Evolutionary conservation across 2,797 vertebrate species (phyloP), one percentile per base, ranked within the genome.

Genomic region (Sebastes hubbsi): DNA sequence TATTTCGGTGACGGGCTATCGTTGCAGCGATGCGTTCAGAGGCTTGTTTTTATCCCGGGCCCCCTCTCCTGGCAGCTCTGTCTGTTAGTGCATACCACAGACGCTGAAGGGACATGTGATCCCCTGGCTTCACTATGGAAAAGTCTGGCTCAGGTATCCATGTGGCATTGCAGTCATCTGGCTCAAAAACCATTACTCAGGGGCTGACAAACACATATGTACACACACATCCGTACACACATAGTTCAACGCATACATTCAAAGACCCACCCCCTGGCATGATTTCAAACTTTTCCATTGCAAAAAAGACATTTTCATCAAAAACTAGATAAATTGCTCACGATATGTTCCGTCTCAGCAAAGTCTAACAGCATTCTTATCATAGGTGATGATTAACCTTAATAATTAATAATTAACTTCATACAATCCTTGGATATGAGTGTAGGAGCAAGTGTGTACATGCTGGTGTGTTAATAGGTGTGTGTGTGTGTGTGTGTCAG

Each of bases 141-240:
- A 91, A 76, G 82, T 87, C 72, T 61, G 90, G 89, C 90, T 94
- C 91, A 89, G 82, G 88, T 94, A 71, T 91, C 91, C 73, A 75
- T 86, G 77, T 74, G 83, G 87, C 78, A 88, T 89, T 82, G 67
- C 85, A 89, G 84, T 93, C 77, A 92, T 90, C 82, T 80, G 85
- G 72, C 76, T 27, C 61, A 81, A 92, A 92, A 93, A 92, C 77
- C 88, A 92, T 92, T 90, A 92, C 88, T 90, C 89, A 88, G 36
- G 24, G 49, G 36, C 66, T 85, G 84, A 87, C 92, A 91, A 84
- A 84, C 10, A 8, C 80, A 71, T 34, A 67, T 65, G 77, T 67
- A 79, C 64, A 58, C 60, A 74, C 64, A 75, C 60, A 72, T 52
- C 42, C 8, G 1, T 34, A 36, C 38, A 64, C 34, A 30, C 69